A percentile compares a stretch with the other conserved stretches of the same genome.
Conservation (phyloP, 2,113 vertebrate genomes). For the Halcyon senegalensis region DNA sequence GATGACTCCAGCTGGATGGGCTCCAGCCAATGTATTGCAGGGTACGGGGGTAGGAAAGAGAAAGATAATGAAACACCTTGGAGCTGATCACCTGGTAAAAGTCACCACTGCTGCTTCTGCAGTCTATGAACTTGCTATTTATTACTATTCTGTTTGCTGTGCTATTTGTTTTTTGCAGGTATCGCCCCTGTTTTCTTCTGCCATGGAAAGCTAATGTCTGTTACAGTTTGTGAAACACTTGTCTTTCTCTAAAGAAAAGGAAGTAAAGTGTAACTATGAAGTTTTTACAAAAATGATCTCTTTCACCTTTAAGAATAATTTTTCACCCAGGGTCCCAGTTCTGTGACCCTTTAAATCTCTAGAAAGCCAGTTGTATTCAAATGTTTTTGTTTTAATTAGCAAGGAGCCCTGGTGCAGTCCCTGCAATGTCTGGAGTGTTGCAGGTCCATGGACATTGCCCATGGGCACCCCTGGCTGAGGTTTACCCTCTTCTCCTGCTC, state of each 20-base stretch:
- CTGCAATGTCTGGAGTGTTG: rapidly evolving
- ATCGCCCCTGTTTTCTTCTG: background rate
- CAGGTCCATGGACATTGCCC: rapidly evolving
- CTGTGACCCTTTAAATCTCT: background rate
- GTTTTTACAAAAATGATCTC: background rate
- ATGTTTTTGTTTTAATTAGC: background rate
- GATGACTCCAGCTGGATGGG: background rate
- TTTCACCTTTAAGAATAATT: background rate
- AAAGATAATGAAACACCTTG: background rate
- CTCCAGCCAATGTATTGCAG: background rate
- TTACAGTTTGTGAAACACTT: background rate
- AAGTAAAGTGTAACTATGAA: background rate
- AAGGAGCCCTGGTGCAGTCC: background rate
- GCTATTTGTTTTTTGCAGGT: background rate
- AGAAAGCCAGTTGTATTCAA: background rate
- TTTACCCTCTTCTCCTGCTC: background rate
- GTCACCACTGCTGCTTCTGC: background rate
- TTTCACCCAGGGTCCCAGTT: background rate
- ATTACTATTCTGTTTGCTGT: background rate
- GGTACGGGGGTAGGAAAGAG: background rate
- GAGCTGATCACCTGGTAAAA: background rate
- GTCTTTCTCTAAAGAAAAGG: background rate
- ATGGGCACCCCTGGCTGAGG: background rate
- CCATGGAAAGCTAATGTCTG: background rate
- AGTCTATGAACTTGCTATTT: background rate